A percentile compares a stretch with the other conserved stretches of the same genome.
These are phyloP conservation scores for Eudorcas thomsonii DNA, from an alignment of 2,113 vertebrate species.

Conservation along the genomic window DNA sequence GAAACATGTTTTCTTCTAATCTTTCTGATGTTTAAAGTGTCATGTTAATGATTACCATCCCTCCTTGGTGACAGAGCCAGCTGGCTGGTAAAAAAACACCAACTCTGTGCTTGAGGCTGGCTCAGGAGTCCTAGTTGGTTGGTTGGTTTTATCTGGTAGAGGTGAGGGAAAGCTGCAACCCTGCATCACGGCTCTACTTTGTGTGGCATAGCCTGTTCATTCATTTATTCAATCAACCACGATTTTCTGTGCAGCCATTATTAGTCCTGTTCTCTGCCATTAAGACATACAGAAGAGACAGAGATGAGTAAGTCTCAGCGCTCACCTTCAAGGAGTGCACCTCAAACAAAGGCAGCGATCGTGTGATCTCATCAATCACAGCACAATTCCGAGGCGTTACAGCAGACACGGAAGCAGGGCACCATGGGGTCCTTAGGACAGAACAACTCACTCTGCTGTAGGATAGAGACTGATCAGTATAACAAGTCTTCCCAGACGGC, in stretches of 20 bases:
- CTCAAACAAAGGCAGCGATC: background rate
- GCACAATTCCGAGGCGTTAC: background rate
- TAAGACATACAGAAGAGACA: background rate
- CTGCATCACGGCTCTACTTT: background rate
- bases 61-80: background rate
- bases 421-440: background rate
- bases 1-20: background rate
- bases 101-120: background rate
- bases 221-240: background rate
- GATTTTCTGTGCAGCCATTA: background rate
- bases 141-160: background rate
- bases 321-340: background rate
- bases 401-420: background rate
- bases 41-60: background rate
- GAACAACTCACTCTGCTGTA: background rate
- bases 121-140: background rate
- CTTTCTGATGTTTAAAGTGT: background rate
- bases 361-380: background rate
- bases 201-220: background rate
- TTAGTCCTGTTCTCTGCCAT: background rate
- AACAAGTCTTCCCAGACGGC: background rate
- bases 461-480: background rate
- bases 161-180: background rate
- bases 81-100: background rate
- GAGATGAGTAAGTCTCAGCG: background rate